Percentiles rank a stretch among this genome's conserved stretches.
Conservation (phyloP, 2,113 vertebrate genomes). For the Hylia prasina region DNA sequence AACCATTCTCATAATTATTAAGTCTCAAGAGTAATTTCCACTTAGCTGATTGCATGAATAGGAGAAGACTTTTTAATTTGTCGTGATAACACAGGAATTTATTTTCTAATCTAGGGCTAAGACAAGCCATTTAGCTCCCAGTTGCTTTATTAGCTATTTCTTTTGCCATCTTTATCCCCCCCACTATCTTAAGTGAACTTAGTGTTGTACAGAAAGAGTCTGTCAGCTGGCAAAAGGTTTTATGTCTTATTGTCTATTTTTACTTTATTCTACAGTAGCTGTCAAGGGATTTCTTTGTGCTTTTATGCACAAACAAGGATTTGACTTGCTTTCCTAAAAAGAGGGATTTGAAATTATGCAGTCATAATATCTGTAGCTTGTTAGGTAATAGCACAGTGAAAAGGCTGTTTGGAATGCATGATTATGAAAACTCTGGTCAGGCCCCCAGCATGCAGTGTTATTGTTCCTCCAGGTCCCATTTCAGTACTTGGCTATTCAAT, state of each 20-base stretch:
- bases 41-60: not conserved
- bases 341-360: not conserved
- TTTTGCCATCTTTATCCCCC: not conserved
- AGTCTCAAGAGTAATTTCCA: not conserved
- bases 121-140: not conserved
- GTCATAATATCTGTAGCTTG: not conserved
- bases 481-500: not conserved
- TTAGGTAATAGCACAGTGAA: not conserved
- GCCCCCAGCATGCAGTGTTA: not conserved
- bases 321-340: not conserved
- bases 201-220: not conserved
- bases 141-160: not conserved
- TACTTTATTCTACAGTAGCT: not conserved
- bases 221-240: not conserved
- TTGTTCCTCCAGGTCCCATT: not conserved
- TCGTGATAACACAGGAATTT: not conserved
- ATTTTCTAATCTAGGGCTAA: not conserved
- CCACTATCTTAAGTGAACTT: not conserved
- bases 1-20: not conserved
- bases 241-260: not conserved
- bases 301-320: not conserved
- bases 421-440: not conserved
- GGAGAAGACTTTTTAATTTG: not conserved
- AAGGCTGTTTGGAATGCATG: not conserved
- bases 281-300: not conserved